phyloP scores from a whole-genome alignment of 2,113 vertebrate genomes.

The Saccopteryx bilineata region DNA sequence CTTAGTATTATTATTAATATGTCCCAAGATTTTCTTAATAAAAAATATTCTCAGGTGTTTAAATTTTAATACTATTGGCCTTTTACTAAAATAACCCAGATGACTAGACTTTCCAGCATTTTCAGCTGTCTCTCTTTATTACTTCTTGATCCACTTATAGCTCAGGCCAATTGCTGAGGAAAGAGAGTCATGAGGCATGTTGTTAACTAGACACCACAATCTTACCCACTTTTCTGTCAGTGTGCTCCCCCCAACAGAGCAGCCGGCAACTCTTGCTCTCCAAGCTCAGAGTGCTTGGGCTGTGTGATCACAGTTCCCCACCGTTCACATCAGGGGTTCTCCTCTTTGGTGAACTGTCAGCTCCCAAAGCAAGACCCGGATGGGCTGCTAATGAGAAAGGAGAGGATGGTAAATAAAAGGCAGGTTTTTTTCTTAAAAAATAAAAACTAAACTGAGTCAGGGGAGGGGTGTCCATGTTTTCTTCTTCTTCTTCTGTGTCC shows the following conservation, averaged over 20 bases:
- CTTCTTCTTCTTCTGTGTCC: background rate
- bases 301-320: background rate
- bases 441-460: too few relatives aligned
- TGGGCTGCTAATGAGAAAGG: background rate
- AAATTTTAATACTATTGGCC: slow-evolving; percentile 17
- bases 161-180: background rate
- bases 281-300: fast-evolving
- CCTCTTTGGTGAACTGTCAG: background rate
- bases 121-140: slow-evolving; percentile 8
- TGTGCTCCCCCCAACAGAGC: fast-evolving
- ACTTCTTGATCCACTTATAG: background rate
- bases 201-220: background rate
- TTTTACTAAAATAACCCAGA: slow-evolving; percentile 41
- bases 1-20: background rate
- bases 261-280: background rate
- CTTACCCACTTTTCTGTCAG: background rate
- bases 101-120: slow-evolving; percentile 19
- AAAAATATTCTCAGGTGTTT: slow-evolving; percentile 24
- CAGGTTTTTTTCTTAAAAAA: background rate
- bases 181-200: background rate
- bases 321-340: background rate
- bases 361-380: background rate
- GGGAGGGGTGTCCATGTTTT: background rate
- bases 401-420: background rate
- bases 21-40: background rate